Conservation (phyloP, 2,797 vertebrate genomes). For the Babyrousa celebensis region DNA sequence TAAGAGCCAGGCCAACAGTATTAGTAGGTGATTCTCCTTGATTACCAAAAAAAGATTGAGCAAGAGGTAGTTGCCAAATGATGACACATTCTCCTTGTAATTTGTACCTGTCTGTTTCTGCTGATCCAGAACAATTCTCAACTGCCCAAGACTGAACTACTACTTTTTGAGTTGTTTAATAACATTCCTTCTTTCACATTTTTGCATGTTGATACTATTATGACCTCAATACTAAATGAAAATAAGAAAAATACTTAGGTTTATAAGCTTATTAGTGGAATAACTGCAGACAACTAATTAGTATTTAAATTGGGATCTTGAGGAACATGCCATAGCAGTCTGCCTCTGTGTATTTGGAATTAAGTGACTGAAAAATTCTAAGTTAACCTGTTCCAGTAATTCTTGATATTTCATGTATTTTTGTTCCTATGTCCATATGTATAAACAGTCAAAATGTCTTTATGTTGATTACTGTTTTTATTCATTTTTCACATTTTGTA, state of each 20-base stretch:
- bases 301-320: slow-evolving; percentile 18
- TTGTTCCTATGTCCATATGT: background rate
- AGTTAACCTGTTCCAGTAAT: background rate
- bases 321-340: background rate
- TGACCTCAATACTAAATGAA: slow-evolving; percentile 39
- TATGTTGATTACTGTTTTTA: slow-evolving; percentile 56
- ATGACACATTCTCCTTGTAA: background rate
- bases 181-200: background rate
- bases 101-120: slow-evolving; percentile 31
- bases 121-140: background rate
- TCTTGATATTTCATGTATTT: background rate
- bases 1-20: background rate
- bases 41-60: background rate
- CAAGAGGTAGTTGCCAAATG: background rate
- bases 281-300: slow-evolving; percentile 39
- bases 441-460: background rate
- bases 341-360: background rate
- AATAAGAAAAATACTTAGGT: slow-evolving; percentile 8
- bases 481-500: slow-evolving; percentile 82
- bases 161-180: slow-evolving; percentile 23
- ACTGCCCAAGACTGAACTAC: background rate
- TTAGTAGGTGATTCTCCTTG: background rate
- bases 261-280: slow-evolving; percentile 36
- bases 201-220: slow-evolving; percentile 36
- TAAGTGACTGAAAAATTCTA: slow-evolving; percentile 48